phyloP scores from a whole-genome alignment of 2,113 vertebrate genomes.

The Rhea americana region DNA sequence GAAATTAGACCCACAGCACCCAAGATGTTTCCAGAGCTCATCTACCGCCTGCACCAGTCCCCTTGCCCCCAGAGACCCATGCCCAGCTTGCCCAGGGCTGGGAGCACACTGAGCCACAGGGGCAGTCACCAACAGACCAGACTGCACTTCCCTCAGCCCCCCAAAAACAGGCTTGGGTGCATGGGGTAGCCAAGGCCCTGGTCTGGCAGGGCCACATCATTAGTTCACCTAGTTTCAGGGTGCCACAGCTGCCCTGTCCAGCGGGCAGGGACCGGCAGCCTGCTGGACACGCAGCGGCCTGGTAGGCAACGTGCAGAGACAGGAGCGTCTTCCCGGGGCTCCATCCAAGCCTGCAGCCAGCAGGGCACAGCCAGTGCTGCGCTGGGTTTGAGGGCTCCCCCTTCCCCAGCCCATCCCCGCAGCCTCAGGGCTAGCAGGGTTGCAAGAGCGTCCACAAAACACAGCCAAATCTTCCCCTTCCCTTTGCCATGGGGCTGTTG shows the following conservation, averaged over 20 bases:
- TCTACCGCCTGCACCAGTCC: neutral
- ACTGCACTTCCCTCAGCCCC: neutral
- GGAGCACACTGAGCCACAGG: neutral
- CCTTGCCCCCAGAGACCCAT: neutral
- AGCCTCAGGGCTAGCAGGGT: neutral
- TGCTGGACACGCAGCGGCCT: accelerated
- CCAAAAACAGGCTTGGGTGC: neutral
- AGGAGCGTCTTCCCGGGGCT: neutral
- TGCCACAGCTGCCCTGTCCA: neutral
- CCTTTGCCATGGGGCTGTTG: neutral
- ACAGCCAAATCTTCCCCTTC: accelerated
- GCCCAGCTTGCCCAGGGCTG: neutral
- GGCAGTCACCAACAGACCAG: accelerated
- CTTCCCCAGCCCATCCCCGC: neutral
- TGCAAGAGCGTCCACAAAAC: neutral
- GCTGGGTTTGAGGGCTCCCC: neutral
- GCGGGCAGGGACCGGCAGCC: neutral
- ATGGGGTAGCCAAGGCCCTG: neutral
- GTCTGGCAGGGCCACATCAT: neutral
- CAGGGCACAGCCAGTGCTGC: accelerated
- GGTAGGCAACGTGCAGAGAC: neutral
- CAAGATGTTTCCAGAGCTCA: neutral
- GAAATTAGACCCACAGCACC: slow-evolving; percentile 58
- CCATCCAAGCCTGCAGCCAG: neutral
- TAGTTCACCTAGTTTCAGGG: neutral